These are phyloP conservation scores for Mactromeris polynyma DNA, from an alignment of 2,888 invertebrate genomes.

Conservation along the genomic window DNA sequence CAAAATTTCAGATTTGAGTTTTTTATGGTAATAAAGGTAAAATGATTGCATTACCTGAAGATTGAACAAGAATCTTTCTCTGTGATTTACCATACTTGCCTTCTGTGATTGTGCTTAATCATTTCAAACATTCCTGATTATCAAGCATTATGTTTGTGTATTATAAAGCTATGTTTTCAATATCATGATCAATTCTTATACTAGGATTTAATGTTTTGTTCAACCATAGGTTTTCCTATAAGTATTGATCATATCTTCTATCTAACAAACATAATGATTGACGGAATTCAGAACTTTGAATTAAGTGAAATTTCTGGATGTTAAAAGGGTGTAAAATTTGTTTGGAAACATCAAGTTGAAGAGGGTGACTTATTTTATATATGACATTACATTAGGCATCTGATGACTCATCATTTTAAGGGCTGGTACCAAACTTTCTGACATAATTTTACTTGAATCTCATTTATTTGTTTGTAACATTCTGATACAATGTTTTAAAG, in stretches of 20 bases:
- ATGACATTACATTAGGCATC: not conserved
- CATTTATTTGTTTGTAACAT: not conserved
- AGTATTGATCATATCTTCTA: not conserved
- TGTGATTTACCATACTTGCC: not conserved
- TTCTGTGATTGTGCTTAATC: slow-evolving; percentile 3
- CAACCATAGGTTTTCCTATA: not conserved
- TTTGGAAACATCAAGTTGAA: too few species aligned
- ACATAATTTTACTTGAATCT: not conserved
- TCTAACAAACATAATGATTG: not conserved
- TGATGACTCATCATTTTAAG: not conserved
- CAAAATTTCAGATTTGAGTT: too few species aligned
- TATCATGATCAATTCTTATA: not conserved
- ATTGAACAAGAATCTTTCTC: not conserved
- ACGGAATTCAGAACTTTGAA: too few species aligned
- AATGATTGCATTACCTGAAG: not conserved
- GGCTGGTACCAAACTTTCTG: slow-evolving; percentile 3
- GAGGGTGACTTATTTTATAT: not conserved
- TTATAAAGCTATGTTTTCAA: not conserved
- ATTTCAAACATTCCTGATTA: slow-evolving; percentile 14
- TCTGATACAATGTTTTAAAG: not conserved
- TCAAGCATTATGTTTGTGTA: slow-evolving; percentile 12
- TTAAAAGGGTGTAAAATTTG: too few species aligned
- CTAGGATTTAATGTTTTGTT: not conserved
- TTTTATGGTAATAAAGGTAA: too few species aligned
- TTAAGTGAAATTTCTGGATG: too few species aligned